Base-by-base conservation (phyloP, 2,113 vertebrate species). In the Heterochromis multidens region DNA sequence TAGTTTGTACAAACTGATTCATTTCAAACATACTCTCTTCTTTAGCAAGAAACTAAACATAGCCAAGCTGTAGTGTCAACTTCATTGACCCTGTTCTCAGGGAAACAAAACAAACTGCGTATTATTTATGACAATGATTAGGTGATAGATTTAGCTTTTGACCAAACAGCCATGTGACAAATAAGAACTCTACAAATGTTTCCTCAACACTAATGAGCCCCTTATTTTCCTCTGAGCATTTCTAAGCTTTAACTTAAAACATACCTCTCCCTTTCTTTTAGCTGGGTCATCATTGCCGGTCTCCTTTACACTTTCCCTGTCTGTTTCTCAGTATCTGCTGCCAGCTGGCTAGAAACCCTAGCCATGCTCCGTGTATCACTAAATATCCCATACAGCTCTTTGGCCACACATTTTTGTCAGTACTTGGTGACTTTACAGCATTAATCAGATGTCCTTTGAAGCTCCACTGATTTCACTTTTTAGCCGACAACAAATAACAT, bases 361-460 rank as follows among this genome's bases (percentile, higher is more conserved):
- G 81, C 58, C 27, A 2, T 49, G 57, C 84, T 91, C 77, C 74
- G 40, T 74, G 79, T 62, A 85, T 93, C 56, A 49, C 85, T 93
- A 92, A 92, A 94, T 96, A 94, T 92, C 94, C 94, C 85, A 91
- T 87, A 92, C 79, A 87, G 92, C 93, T 88, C 82, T 90, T 79
- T 83, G 86, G 87, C 80, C 79, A 83, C 74, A 83, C 83, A 56
- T 93, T 29, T 92, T 93, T 92, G 56, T 84, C 84, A 43, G 91
- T 91, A 91, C 96, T 94, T 95, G 92, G 94, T 95, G 91, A 95
- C 95, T 96, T 95, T 90, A 90, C 96, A 96, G 96, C 90, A 95
- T 90, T 93, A 93, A 95, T 95, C 97, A 97, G 93, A 96, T 96
- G 95, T 96, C 93, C 95, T 97, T 97, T 97, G 95, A 97, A 97